phyloP scores from a whole-genome alignment of 2,113 vertebrate species.

The Zosterops borbonicus region DNA sequence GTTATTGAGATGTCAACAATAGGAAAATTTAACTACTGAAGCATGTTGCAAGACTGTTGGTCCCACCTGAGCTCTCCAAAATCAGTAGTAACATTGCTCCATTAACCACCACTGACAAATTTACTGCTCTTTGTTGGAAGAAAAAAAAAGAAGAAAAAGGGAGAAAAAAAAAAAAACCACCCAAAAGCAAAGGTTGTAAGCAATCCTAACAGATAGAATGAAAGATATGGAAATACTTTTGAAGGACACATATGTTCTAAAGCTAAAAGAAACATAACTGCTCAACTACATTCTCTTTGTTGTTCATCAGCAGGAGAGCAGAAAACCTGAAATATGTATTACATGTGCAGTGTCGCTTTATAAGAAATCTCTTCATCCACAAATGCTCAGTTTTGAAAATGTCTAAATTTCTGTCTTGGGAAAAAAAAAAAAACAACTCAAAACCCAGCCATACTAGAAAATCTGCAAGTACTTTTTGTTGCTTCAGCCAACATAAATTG shows the following conservation, averaged over 20 bases:
- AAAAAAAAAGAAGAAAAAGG: background rate
- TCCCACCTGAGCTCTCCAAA: background rate
- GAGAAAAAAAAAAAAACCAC: accelerated
- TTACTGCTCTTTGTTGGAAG: background rate
- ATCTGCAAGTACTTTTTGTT: background rate
- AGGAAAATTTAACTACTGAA: background rate
- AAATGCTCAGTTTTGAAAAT: background rate
- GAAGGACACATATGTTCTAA: background rate
- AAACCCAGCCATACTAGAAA: background rate
- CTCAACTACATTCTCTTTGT: background rate
- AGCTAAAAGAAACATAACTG: background rate
- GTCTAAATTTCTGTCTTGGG: background rate
- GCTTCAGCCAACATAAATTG: background rate
- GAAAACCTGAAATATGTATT: background rate
- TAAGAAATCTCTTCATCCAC: background rate
- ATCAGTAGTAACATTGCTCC: background rate
- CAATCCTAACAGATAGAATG: background rate
- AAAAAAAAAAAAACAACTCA: background rate
- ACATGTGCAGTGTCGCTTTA: background rate
- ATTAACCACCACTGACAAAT: background rate
- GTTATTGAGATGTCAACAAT: background rate
- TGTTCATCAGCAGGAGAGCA: background rate
- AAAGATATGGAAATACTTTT: background rate
- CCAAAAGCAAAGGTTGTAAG: background rate
- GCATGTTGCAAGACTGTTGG: background rate